Percentiles rank a stretch among this genome's conserved stretches.
phyloP scores from a whole-genome alignment of 2,797 vertebrate species.

The Melanotaenia parkinsoni region DNA sequence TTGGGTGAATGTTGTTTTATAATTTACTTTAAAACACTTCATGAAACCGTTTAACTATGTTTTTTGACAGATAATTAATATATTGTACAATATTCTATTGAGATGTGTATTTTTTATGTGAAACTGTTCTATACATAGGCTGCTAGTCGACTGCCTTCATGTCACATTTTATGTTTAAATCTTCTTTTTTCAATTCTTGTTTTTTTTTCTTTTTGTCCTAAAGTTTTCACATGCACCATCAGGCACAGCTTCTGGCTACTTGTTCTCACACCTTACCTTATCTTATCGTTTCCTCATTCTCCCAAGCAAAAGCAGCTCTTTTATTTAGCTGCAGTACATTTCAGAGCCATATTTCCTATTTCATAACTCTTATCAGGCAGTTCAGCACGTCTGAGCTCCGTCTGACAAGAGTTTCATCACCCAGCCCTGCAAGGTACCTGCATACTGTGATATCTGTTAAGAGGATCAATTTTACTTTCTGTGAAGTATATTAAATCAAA shows the following conservation, averaged over 20 bases:
- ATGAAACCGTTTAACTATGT: no score
- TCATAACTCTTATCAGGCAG: constrained; percentile 53
- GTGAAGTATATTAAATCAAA: not conserved
- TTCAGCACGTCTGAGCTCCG: constrained; percentile 17
- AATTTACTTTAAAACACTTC: no score
- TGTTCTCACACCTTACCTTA: constrained; percentile 41
- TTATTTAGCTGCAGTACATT: constrained; percentile 50
- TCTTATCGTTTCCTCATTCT: constrained; percentile 29
- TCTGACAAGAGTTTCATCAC: constrained; percentile 18
- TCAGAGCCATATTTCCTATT: constrained; percentile 37
- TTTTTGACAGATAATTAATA: not conserved
- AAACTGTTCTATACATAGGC: not conserved
- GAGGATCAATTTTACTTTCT: not conserved
- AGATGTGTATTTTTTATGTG: not conserved
- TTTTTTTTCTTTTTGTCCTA: constrained; percentile 10
- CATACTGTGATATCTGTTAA: constrained; percentile 26
- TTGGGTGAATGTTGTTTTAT: not conserved
- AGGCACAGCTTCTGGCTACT: constrained; percentile 16
- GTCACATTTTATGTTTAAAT: constrained; percentile 11
- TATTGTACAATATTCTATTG: not conserved
- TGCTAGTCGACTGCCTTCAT: not conserved
- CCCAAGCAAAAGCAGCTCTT: constrained; percentile 18
- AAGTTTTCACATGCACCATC: constrained; percentile 6
- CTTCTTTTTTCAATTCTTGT: not conserved
- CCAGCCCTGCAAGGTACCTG: not conserved